phyloP scores from a whole-genome alignment of 1,140 invertebrate genomes.

The Portunus trituberculatus region DNA sequence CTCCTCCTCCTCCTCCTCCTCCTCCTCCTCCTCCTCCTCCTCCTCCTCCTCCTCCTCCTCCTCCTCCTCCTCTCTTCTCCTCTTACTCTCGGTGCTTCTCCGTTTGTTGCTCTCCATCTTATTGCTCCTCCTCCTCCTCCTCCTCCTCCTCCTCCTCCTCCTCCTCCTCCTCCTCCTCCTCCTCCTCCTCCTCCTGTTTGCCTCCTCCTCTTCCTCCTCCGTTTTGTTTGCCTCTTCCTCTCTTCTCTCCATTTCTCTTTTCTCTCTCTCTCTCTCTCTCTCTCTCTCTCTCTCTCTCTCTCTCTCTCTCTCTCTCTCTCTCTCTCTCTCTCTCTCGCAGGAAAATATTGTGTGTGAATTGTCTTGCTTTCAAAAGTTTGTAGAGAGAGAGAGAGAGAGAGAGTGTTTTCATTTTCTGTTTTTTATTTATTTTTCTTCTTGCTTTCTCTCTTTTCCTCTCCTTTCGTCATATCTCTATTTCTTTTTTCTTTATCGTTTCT shows the following conservation, averaged over 20 bases:
- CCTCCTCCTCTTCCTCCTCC: background rate
- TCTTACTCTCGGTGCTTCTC: too few species aligned
- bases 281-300: background rate
- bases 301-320: constrained; percentile 9
- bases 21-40: too few species aligned
- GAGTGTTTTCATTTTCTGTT: background rate
- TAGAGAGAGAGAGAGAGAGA: too few species aligned
- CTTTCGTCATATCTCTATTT: background rate
- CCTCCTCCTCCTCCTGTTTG: background rate
- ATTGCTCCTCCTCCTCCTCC: background rate
- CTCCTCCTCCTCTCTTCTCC: too few species aligned
- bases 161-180: background rate
- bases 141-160: background rate
- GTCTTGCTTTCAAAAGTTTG: too few species aligned
- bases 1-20: too few species aligned
- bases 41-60: too few species aligned
- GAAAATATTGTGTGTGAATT: too few species aligned
- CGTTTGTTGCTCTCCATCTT: too few species aligned
- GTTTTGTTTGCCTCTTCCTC: too few species aligned
- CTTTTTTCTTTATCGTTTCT: background rate
- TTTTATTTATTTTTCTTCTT: background rate
- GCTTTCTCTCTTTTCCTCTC: background rate
- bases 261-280: constrained; percentile 8
- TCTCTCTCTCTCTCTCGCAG: background rate
- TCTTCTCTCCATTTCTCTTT: background rate